Evolutionary conservation across 1,140 invertebrate genomes (phyloP), one percentile per base, ranked within the genome.

Genomic region (Bombus balteatus): DNA sequence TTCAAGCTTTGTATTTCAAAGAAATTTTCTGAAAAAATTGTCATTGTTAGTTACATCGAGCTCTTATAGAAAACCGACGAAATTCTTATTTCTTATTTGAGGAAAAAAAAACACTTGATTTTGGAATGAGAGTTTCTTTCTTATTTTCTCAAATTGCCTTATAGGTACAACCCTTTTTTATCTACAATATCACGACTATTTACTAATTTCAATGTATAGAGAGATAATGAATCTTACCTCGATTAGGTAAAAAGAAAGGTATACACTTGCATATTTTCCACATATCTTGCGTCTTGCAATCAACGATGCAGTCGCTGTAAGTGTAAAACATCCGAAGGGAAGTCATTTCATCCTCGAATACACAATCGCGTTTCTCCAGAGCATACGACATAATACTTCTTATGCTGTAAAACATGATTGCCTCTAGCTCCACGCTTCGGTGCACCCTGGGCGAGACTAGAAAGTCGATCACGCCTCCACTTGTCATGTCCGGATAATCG

Each of bases 281-380:
- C 4, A 96, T 92, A 18, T 95, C 94, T 10, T 92, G 92, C 1
- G 96, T 92, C n/a, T 95, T 95, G 89, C 96, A 97, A 37, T 95
- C 92, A 3, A 96, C 93, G 10, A 97, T 94, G 87, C 96, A 97
- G 66, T 96, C 94, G 87, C 96, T 96, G 87, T 96, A 96, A 32
- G 95, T 96, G 87, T 97, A 97, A 25, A 41, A 34, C 10, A n/a
- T 59, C 0, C 92, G 88, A 5, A 93, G 81, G 0, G 89, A 81
- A 5, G 78, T 65, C 22, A 89, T 74, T 81, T 96, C 96, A 74
- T 96, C 92, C 3, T 92, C 80, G 85, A 96, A 96, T 6, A 96
- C 92, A 84, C 96, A 97, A 41, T 96, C 94, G 62, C 96, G 94
- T 94, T 96, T 92, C 28, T 89, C 76, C 0, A 90, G 34, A 3